Conservation (phyloP, 2,797 vertebrate genomes). For the Sebastes oblongus region DNA sequence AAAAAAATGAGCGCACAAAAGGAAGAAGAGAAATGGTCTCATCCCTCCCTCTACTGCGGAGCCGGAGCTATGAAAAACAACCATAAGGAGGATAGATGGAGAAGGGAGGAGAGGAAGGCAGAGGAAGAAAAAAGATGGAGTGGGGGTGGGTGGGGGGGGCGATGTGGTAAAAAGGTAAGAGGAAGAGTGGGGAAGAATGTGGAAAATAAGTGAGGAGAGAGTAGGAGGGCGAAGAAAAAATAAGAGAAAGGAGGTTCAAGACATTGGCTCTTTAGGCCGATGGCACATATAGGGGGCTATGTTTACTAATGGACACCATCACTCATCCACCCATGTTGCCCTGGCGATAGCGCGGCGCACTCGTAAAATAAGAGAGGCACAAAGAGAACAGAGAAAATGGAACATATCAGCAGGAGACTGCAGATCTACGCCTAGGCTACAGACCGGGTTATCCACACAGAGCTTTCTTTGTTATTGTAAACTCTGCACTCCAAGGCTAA, state of each 20-base stretch:
- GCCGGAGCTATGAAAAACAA: slow-evolving; percentile 69
- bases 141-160: not conserved
- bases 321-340: slow-evolving; percentile 77
- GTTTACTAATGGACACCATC: slow-evolving; percentile 82
- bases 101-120: slow-evolving; percentile 22
- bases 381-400: slow-evolving; percentile 71
- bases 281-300: slow-evolving; percentile 76
- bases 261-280: slow-evolving; percentile 72
- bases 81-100: slow-evolving; percentile 65
- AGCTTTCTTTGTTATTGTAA: slow-evolving; percentile 47
- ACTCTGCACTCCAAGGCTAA: slow-evolving; percentile 44
- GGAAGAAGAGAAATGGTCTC: slow-evolving; percentile 67
- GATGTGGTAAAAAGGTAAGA: slow-evolving; percentile 48
- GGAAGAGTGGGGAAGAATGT: slow-evolving; percentile 47
- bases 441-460: slow-evolving; percentile 58
- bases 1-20: slow-evolving; percentile 23
- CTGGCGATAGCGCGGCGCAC: slow-evolving; percentile 65
- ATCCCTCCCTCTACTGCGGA: slow-evolving; percentile 65
- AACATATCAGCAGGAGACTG: slow-evolving; percentile 72
- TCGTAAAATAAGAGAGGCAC: slow-evolving; percentile 72
- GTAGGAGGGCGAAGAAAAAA: slow-evolving; percentile 18
- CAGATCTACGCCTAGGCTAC: slow-evolving; percentile 63
- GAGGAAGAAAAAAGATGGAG: slow-evolving; percentile 37
- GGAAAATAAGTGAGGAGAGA: slow-evolving; percentile 48
- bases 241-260: slow-evolving; percentile 50